Evolutionary conservation across 2,888 invertebrate species (phyloP), one percentile per base, ranked within the genome.

Genomic region (Lepidochitona cinerea): DNA sequence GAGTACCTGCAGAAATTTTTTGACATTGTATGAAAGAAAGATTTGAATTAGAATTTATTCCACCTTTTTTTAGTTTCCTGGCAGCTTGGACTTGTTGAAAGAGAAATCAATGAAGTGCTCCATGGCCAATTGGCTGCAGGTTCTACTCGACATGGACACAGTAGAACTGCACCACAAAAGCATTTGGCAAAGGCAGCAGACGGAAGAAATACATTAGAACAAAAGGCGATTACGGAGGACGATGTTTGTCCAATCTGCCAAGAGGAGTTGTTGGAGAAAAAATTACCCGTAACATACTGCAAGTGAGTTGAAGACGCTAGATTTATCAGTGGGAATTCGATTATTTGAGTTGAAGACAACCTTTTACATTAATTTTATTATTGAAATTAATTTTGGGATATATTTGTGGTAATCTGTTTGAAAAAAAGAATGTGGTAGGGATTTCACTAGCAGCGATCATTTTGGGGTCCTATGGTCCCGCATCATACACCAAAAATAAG

Each of bases 241-340:
- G 90, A 91, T 81, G 87, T 89, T 0, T 91, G 91, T 77, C 91
- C 91, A 0, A 91, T 91, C 26, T 91, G 91, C 82, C 90, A 90
- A 74, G 90, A 91, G 69, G 90, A 90, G 72, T 78, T 91, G 26
- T 74, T 91, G 41, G 82, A 76, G 7, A 89, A 87, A 74, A 83
- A 86, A 65, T 81, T 86, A 18, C 90, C 90, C 52, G 90, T 91
- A 33, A 91, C 91, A 9, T 91, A 83, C 76, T 91, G 90, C 88
- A 88, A 87, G 90, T 90, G 77, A 74, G 88, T 79, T 4, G 18
- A 23, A 49, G 18, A 1, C 23, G 49, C 23, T 1, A n/a, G n/a
- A n/a, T n/a, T n/a, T n/a, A n/a, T n/a, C n/a, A n/a, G n/a, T n/a
- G n/a, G n/a, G n/a, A n/a, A n/a, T n/a, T n/a, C n/a, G n/a, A n/a